phyloP scores from a whole-genome alignment of 2,113 vertebrate species.

The Mus spicilegus region DNA sequence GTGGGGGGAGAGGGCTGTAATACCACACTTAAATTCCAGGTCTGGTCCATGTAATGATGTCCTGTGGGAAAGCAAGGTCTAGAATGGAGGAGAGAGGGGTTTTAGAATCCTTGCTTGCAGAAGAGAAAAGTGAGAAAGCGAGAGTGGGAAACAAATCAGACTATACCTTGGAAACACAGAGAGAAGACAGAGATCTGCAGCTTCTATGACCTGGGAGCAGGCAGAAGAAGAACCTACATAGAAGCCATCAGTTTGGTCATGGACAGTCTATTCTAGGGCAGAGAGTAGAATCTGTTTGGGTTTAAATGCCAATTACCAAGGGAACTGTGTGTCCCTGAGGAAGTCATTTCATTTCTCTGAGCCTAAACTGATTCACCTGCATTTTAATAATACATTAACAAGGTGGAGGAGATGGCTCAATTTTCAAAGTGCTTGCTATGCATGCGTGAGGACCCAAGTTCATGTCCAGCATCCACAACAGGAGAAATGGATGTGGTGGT shows the following conservation, averaged over 20 bases:
- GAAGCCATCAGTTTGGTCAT: not conserved
- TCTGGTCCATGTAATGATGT: not conserved
- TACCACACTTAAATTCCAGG: not conserved
- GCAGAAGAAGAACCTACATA: not conserved
- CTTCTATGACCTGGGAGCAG: not conserved
- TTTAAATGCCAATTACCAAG: conserved; percentile 4
- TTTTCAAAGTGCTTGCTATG: not conserved
- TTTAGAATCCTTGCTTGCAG: conserved; percentile 31
- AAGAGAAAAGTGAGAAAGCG: not conserved
- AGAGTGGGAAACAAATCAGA: not conserved
- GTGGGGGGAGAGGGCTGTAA: not conserved
- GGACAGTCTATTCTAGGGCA: not conserved
- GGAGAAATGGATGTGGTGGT: not conserved
- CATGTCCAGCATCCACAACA: not conserved
- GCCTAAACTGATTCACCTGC: not conserved
- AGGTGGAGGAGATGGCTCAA: not conserved
- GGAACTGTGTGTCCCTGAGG: not conserved
- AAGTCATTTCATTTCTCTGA: conserved; percentile 24
- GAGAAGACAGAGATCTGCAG: not conserved
- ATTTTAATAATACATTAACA: not conserved
- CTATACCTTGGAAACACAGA: not conserved
- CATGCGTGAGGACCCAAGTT: too few relatives aligned
- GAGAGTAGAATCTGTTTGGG: not conserved
- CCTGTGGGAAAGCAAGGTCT: not conserved
- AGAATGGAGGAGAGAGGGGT: not conserved